Base-by-base conservation (phyloP, 1,140 invertebrate genomes). In the Dufourea novaeangliae region DNA sequence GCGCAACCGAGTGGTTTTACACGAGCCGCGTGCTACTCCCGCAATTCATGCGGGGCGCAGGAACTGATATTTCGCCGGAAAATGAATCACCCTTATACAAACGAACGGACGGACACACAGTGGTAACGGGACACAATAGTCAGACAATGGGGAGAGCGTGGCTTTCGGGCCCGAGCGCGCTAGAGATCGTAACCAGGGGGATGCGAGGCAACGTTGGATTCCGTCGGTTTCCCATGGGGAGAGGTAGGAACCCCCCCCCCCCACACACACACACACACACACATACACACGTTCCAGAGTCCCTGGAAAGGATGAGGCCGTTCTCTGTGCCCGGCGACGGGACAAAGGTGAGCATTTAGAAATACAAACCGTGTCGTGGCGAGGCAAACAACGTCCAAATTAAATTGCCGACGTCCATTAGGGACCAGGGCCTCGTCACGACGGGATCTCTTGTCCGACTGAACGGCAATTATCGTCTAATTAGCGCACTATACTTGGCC, bases 11-110 rank as follows among this genome's bases (percentile, higher is more conserved):
- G 71, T 52, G 72, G 73, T 75, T 89, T 87, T 86, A 86, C 83
- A 80, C 73, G 82, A 76, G 66, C n/a, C n/a, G n/a, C 69, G 82
- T 75, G 76, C 67, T 59, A 85, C 78, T 86, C n/a, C n/a, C 83
- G 87, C 86, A 89, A 87, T 89, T 87, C 84, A 88, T 87, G 67
- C 79, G 78, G n/a, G n/a, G 81, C 77, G 83, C 88, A 90, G 90
- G 88, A 89, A 91, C 90, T 90, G 91, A 92, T 92, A 91, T 91
- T 92, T 90, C 88, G 85, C n/a, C 83, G 78, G 89, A 88, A 83
- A 91, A 92, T 92, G 88, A 91, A 91, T 91, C 88, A 91, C 88
- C 84, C 84, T 88, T 88, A 85, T 87, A 90, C 85, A 87, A 88
- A 88, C 89, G 80, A 73, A 81, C 54, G 52, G 22, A 81, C 84